phyloP scores from a whole-genome alignment of 2,888 invertebrate species.

The Apodemia hepburni region DNA sequence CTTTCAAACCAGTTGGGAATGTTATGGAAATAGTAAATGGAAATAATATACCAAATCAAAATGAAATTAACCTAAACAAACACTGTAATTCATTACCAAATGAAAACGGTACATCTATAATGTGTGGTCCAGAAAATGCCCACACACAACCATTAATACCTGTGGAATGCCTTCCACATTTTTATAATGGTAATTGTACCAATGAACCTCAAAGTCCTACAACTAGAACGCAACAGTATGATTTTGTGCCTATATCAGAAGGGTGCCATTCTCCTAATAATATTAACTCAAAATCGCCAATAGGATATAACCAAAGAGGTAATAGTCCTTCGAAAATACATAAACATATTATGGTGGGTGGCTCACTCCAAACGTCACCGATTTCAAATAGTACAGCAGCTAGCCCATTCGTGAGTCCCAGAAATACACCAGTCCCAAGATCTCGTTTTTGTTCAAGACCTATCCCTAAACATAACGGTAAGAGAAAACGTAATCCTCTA shows the following conservation, averaged over 20 bases:
- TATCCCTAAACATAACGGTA: constrained; percentile 63
- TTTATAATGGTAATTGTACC: constrained; percentile 61
- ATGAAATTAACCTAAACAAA: constrained; percentile 42
- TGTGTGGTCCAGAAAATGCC: constrained; percentile 43
- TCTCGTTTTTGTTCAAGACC: constrained; percentile 80
- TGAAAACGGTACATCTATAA: constrained; percentile 49
- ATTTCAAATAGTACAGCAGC: constrained; percentile 83
- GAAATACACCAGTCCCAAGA: constrained; percentile 86
- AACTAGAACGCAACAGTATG: constrained; percentile 88
- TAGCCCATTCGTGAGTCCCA: constrained; percentile 91
- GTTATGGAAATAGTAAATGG: constrained; percentile 44
- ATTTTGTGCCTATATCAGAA: constrained; percentile 92
- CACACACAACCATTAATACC: constrained; percentile 41
- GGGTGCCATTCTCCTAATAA: constrained; percentile 84
- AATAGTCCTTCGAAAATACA: constrained; percentile 61
- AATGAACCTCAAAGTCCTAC: constrained; percentile 87
- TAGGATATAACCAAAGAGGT: constrained; percentile 57
- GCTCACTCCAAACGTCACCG: constrained; percentile 69
- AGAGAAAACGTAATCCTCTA: constrained; percentile 57
- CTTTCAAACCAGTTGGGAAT: no score
- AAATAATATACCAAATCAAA: constrained; percentile 38
- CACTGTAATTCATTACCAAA: constrained; percentile 43
- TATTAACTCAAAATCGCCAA: constrained; percentile 64
- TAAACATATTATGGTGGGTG: constrained; percentile 58
- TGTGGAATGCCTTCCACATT: constrained; percentile 43